Conservation (phyloP, 2,888 invertebrate genomes). For the Drosophila hamatofila region DNA sequence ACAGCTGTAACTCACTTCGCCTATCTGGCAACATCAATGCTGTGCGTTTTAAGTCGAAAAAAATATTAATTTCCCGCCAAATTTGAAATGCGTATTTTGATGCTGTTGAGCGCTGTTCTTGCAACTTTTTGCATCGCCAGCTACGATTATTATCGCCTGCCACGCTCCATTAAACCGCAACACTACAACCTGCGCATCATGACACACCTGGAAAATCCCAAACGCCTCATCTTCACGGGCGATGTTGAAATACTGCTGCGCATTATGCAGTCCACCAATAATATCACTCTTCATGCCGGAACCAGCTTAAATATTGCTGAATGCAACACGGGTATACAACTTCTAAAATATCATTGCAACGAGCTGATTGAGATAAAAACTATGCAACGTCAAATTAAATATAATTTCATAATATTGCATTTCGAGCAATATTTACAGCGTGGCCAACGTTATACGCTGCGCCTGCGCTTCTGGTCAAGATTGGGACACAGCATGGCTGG, state of each 20-base stretch:
- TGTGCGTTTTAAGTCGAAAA: slow-evolving; percentile 36
- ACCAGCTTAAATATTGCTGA: slow-evolving; percentile 18
- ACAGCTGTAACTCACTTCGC: background rate
- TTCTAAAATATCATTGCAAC: background rate
- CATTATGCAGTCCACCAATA: slow-evolving; percentile 85
- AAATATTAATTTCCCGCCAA: background rate
- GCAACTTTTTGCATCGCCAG: slow-evolving; percentile 26
- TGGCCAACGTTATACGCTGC: slow-evolving; percentile 86
- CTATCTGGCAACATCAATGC: slow-evolving; percentile 21
- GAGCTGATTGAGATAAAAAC: slow-evolving; percentile 71
- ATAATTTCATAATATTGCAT: slow-evolving; percentile 87
- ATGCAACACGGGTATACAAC: slow-evolving; percentile 9
- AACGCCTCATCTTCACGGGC: slow-evolving; percentile 83
- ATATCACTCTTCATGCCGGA: slow-evolving; percentile 88
- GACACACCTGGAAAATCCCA: slow-evolving; percentile 84
- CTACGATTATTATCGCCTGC: slow-evolving; percentile 82
- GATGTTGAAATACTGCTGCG: slow-evolving; percentile 83
- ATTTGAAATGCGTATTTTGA: slow-evolving; percentile 33
- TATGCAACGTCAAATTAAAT: slow-evolving; percentile 85
- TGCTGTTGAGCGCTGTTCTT: slow-evolving; percentile 14
- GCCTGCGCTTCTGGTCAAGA: slow-evolving; percentile 87
- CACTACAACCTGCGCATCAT: slow-evolving; percentile 84
- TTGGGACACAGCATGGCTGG: slow-evolving; percentile 88
- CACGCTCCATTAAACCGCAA: slow-evolving; percentile 83
- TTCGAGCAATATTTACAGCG: slow-evolving; percentile 85